phyloP scores from a whole-genome alignment of 2,113 vertebrate species.

The Nipponia nippon region DNA sequence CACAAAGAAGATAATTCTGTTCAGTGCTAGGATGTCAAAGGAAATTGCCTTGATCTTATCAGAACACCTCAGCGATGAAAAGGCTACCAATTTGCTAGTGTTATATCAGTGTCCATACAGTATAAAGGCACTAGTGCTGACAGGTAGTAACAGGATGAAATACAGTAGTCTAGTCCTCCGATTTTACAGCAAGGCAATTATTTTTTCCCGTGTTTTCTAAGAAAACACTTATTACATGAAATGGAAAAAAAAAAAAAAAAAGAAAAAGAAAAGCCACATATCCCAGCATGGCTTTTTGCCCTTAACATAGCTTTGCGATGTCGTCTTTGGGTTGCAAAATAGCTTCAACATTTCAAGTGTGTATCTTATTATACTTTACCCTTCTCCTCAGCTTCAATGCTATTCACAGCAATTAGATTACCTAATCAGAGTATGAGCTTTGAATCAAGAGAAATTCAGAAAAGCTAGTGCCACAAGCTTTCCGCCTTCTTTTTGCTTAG shows the following conservation, averaged over 20 bases:
- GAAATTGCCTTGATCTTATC: not conserved
- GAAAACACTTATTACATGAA: not conserved
- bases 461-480: accelerated
- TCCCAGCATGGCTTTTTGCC: not conserved
- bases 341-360: constrained; percentile 16
- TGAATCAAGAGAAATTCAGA: not conserved
- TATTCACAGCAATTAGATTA: not conserved
- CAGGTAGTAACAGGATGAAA: not conserved
- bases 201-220: not conserved
- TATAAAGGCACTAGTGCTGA: not conserved
- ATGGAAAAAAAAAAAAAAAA: not conserved
- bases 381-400: not conserved
- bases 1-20: not conserved
- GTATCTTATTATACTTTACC: not conserved
- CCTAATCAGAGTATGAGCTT: not conserved
- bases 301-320: constrained; percentile 10
- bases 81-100: not conserved
- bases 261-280: not conserved
- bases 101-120: not conserved
- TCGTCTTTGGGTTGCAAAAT: not conserved
- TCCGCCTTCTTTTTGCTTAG: not conserved
- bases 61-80: not conserved
- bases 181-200: not conserved
- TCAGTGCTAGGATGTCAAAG: not conserved
- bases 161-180: not conserved